Evolutionary conservation across 23 tunicate genomes (phyloP).

Genomic region (Trididemnum nubilum): DNA sequence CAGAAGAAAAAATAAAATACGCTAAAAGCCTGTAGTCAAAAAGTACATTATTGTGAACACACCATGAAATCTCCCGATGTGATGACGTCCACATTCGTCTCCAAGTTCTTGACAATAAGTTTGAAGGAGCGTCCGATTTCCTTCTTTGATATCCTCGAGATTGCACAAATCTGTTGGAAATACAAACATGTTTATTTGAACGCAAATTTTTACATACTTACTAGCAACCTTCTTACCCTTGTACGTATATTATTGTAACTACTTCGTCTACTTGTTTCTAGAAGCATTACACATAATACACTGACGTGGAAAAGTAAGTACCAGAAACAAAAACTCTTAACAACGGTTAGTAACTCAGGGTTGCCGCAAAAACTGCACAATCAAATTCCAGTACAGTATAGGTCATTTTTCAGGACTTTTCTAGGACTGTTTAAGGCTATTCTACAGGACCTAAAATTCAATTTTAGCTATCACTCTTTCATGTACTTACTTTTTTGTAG

Average conservation of each 20-base stretch:
- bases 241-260: too few relatives aligned
- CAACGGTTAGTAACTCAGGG: too few relatives aligned
- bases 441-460: too few relatives aligned
- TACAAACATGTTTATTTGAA: background rate
- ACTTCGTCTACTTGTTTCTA: background rate
- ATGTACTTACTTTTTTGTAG: too few relatives aligned
- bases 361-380: too few relatives aligned
- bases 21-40: background rate
- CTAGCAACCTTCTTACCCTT: background rate
- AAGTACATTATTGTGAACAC: background rate
- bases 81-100: conserved; percentile 87
- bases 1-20: background rate
- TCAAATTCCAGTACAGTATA: too few relatives aligned
- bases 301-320: too few relatives aligned
- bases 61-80: conserved; percentile 97
- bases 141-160: conserved; percentile 87
- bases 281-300: too few relatives aligned
- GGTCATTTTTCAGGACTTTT: too few relatives aligned
- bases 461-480: too few relatives aligned
- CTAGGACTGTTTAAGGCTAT: too few relatives aligned
- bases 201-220: background rate
- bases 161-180: conserved; percentile 78
- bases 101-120: conserved; percentile 87
- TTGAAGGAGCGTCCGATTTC: conserved; percentile 97
- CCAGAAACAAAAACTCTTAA: too few relatives aligned